Conservation (phyloP, 2,113 vertebrate genomes). For the Nesoenas mayeri region DNA sequence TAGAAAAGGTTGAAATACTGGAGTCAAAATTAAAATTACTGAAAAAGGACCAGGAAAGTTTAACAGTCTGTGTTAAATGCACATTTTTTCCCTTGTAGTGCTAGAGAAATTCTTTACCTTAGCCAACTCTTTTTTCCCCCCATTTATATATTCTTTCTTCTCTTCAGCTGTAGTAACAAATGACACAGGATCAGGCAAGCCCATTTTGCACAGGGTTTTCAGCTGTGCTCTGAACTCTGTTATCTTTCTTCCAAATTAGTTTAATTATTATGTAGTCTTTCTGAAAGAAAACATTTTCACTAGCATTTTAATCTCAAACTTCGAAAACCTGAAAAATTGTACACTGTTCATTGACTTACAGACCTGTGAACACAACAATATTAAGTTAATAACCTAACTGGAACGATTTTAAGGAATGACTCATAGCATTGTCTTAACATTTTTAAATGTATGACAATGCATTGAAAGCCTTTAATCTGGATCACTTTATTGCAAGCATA, state of each 20-base stretch:
- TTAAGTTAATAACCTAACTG: not conserved
- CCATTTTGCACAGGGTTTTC: not conserved
- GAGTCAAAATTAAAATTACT: not conserved
- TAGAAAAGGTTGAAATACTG: not conserved
- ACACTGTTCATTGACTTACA: not conserved
- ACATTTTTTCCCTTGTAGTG: fast-evolving
- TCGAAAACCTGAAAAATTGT: not conserved
- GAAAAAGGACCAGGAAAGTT: not conserved
- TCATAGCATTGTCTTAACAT: not conserved
- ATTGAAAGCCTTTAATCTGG: not conserved
- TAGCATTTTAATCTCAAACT: not conserved
- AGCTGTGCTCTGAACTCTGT: not conserved
- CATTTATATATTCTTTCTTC: not conserved
- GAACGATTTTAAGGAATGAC: not conserved
- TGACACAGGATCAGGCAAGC: not conserved
- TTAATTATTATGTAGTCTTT: not conserved
- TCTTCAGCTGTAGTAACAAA: not conserved
- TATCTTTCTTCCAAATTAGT: not conserved
- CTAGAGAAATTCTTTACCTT: not conserved
- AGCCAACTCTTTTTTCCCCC: not conserved
- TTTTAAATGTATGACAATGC: not conserved
- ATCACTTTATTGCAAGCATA: not conserved
- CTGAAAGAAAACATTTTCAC: not conserved
- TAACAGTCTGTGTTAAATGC: not conserved
- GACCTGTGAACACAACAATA: not conserved